These are phyloP conservation scores for Zelleria hepariella DNA, from an alignment of 2,888 invertebrate species.

Conservation along the genomic window DNA sequence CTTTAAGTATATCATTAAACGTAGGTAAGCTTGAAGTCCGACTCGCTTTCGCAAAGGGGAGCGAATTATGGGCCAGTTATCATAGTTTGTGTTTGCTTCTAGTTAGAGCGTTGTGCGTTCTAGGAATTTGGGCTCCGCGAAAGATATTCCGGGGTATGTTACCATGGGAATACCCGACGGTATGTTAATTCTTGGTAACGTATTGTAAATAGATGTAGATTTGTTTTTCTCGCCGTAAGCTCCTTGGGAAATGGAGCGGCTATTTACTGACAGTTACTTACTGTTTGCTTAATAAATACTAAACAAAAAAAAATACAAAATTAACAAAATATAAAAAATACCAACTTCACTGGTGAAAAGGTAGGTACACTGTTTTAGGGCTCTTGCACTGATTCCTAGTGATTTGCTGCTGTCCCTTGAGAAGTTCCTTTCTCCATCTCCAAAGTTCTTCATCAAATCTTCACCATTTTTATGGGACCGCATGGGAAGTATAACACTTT, in stretches of 20 bases:
- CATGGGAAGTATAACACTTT: too few relatives aligned
- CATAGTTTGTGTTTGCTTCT: background rate
- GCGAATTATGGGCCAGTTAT: too few relatives aligned
- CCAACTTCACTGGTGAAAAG: too few relatives aligned
- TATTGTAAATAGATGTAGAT: slow-evolving; percentile 60
- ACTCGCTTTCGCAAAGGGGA: background rate
- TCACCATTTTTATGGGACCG: too few relatives aligned
- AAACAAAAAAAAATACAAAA: too few relatives aligned
- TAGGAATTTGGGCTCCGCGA: slow-evolving; percentile 15
- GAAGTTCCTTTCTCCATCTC: too few relatives aligned
- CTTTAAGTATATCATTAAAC: too few relatives aligned
- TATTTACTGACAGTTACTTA: background rate
- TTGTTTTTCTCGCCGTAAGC: slow-evolving; percentile 49
- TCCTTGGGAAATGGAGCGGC: slow-evolving; percentile 33
- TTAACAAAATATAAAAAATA: too few relatives aligned
- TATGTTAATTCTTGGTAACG: slow-evolving; percentile 59
- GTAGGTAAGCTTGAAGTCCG: background rate
- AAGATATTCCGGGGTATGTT: slow-evolving; percentile 41
- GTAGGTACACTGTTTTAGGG: too few relatives aligned
- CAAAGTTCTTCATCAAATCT: too few relatives aligned
- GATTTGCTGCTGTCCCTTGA: too few relatives aligned
- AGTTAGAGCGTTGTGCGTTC: background rate
- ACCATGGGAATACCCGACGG: slow-evolving; percentile 55
- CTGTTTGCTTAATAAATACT: background rate
- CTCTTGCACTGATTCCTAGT: too few relatives aligned